These are phyloP conservation scores for Chouioia cunea DNA, from an alignment of 2,888 invertebrate species.

Conservation along the genomic window DNA sequence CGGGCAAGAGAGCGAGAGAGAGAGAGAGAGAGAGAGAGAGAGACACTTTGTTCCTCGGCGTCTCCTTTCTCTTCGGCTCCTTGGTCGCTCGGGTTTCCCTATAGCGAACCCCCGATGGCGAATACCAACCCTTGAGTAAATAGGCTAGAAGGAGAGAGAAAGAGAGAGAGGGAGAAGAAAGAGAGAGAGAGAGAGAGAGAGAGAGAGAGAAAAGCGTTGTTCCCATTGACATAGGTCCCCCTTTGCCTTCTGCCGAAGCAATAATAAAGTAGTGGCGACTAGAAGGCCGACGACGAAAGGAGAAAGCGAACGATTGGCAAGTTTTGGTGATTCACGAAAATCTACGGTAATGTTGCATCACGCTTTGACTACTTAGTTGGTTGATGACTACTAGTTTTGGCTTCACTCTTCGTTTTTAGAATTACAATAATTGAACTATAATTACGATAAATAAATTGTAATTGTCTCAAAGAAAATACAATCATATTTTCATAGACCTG, in stretches of 20 bases:
- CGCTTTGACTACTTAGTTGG: too few species aligned
- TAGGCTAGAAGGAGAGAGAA: conserved; percentile 50
- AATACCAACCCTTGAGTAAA: conserved; percentile 59
- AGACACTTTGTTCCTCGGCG: conserved; percentile 50
- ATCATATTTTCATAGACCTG: too few species aligned
- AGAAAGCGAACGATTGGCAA: conserved; percentile 21
- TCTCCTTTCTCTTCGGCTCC: conserved; percentile 41
- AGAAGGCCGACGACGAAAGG: conserved; percentile 10
- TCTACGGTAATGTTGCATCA: too few species aligned
- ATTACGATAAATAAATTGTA: too few species aligned
- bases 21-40: conserved; percentile 7
- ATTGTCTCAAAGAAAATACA: too few species aligned
- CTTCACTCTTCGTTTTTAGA: too few species aligned
- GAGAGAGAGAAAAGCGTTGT: conserved; percentile 50
- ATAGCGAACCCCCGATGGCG: conserved; percentile 43
- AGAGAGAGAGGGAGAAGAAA: too few species aligned
- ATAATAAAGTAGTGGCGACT: conserved; percentile 59
- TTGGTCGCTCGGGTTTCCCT: conserved; percentile 46
- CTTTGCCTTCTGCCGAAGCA: conserved; percentile 52
- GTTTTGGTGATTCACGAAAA: conserved; percentile 4
- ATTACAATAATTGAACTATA: too few species aligned
- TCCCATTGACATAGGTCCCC: conserved; percentile 56
- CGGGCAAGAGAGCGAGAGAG: conserved; percentile 53
- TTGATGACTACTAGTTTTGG: too few species aligned
- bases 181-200: conserved; percentile 38